These are phyloP conservation scores for Hippocampus mohnikei DNA, from an alignment of 2,113 vertebrate genomes.

Conservation along the genomic window DNA sequence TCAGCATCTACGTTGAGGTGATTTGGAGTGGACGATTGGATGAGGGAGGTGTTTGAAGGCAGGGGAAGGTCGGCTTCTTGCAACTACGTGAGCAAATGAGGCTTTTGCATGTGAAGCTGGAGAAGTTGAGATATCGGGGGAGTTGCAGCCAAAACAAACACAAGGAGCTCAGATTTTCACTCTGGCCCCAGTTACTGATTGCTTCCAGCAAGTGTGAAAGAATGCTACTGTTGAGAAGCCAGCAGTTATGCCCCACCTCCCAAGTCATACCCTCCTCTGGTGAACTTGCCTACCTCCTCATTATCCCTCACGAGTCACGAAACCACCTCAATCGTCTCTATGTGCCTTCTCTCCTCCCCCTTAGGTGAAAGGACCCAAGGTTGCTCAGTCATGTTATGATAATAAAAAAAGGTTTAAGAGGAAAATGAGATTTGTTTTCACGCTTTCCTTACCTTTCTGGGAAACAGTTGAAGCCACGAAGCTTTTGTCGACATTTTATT, in stretches of 20 bases:
- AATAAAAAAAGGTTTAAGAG: conserved; percentile 21
- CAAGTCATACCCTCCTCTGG: conserved; percentile 8
- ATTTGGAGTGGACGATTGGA: conserved; percentile 14
- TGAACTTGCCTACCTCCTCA: conserved; percentile 21
- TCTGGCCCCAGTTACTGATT: conserved; percentile 40
- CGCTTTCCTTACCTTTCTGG: conserved; percentile 34
- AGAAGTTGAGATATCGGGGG: background rate
- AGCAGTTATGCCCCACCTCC: conserved; percentile 16
- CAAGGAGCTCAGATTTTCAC: conserved; percentile 27
- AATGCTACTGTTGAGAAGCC: conserved; percentile 53
- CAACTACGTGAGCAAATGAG: conserved; percentile 1
- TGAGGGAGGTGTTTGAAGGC: background rate
- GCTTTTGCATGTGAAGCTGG: conserved; percentile 14
- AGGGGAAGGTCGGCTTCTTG: conserved; percentile 4
- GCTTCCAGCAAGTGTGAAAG: conserved; percentile 54
- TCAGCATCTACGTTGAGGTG: conserved; percentile 33
- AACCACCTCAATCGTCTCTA: conserved; percentile 19
- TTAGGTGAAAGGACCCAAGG: background rate
- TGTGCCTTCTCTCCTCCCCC: conserved; percentile 1
- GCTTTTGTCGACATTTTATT: background rate
- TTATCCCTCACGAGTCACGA: conserved; percentile 8
- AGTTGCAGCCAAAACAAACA: conserved; percentile 49
- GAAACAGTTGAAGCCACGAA: conserved; percentile 39
- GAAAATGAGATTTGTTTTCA: conserved; percentile 25
- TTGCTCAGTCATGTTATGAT: conserved; percentile 17